Evolutionary conservation across 2,797 vertebrate species (phyloP), one percentile per base, ranked within the genome.

Genomic region (Aythya fuligula): DNA sequence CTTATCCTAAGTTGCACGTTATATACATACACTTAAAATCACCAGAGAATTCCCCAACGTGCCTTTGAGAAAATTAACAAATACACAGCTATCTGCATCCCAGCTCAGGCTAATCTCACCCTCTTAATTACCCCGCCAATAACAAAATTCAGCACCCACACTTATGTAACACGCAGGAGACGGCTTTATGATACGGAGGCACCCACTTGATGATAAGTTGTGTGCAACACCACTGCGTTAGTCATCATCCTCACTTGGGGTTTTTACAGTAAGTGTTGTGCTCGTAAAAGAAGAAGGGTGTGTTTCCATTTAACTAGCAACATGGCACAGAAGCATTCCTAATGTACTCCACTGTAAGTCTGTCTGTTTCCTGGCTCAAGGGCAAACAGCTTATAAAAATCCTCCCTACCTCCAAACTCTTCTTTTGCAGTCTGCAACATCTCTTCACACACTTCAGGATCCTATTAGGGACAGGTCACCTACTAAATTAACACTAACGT

Each of bases 141-240:
- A 82, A 49, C n/a, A 84, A 85, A 89, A 54, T 38, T 51, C 71
- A 94, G 83, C 62, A 45, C 84, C 39, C 43, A 12, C 8, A 2
- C 62, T 88, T 70, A 82, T 53, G 61, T 72, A 89, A 94, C 2
- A 34, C 34, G 10, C 41, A 41, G 67, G 57, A 87, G 13, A n/a
- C 8, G 2, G 75, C 62, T 96, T 89, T 93, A 93, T 43, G 93
- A 93, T 90, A 51, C 7, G 64, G 64, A 90, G 83, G 94, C 93
- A 94, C 85, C 74, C 70, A 90, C 15, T 25, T 61, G 93, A 96
- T 94, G 92, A 95, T 89, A 72, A 86, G 93, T 80, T 93, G 81
- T 93, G 88, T 8, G 6, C 2, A 27, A n/a, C 85, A 88, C 54
- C 9, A 0, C 67, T 66, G 54, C 34, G 3, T 93, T 38, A 75